phyloP scores from a whole-genome alignment of 2,888 invertebrate genomes.

The Amiota minor region DNA sequence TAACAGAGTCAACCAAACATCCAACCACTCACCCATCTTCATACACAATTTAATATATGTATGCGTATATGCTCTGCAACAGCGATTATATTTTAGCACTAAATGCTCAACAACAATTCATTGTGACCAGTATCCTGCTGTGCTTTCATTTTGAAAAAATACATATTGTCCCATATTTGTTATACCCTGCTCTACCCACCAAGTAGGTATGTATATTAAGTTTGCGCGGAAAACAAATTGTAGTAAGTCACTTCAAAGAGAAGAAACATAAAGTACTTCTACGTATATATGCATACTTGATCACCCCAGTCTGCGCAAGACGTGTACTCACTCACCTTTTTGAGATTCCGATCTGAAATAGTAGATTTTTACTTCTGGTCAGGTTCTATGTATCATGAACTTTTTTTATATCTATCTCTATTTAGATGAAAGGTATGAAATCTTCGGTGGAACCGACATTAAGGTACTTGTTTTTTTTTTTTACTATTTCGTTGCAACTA shows the following conservation, averaged over 20 bases:
- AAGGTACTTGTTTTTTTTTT: slow-evolving; percentile 14
- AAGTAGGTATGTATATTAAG: too few relatives aligned
- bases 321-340: background rate
- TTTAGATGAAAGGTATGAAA: slow-evolving; percentile 28
- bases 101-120: slow-evolving; percentile 67
- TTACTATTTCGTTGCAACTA: slow-evolving; percentile 31
- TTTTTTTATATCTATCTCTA: background rate
- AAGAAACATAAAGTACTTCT: background rate
- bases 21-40: too few relatives aligned
- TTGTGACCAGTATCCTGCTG: slow-evolving; percentile 59
- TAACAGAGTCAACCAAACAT: too few relatives aligned
- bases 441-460: too few relatives aligned
- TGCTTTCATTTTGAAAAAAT: slow-evolving; percentile 47
- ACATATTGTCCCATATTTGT: background rate
- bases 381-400: too few relatives aligned
- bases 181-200: too few relatives aligned
- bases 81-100: slow-evolving; percentile 48
- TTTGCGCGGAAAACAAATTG: too few relatives aligned
- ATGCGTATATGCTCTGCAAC: background rate
- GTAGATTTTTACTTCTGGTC: too few relatives aligned
- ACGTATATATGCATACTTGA: background rate
- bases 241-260: too few relatives aligned
- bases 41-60: background rate
- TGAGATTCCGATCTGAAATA: background rate
- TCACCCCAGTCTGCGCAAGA: slow-evolving; percentile 10